A percentile compares a stretch with the other conserved stretches of the same genome.
phyloP scores from a whole-genome alignment of 2,113 vertebrate genomes.

The Stigmatopora nigra region DNA sequence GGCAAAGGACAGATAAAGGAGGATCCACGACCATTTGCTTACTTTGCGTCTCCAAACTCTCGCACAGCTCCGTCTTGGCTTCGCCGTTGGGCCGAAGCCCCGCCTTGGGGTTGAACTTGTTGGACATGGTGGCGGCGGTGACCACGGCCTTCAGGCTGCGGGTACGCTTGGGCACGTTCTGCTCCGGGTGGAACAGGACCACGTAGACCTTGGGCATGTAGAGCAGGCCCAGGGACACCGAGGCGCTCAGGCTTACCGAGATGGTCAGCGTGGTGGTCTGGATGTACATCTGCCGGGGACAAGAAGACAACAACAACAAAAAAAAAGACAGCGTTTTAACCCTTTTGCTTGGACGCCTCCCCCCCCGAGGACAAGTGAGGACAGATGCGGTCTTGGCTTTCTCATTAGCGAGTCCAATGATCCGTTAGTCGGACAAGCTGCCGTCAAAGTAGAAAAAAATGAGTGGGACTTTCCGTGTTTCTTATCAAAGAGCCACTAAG shows the following conservation, averaged over 20 bases:
- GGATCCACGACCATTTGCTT: constrained; percentile 49
- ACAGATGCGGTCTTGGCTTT: constrained; percentile 49
- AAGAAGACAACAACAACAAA: no score
- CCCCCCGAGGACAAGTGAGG: constrained; percentile 14
- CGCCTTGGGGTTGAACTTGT: constrained; percentile 96
- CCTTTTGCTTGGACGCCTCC: constrained; percentile 7
- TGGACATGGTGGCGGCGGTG: constrained; percentile 96
- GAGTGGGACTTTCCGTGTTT: constrained; percentile 8
- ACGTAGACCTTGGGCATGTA: constrained; percentile 99
- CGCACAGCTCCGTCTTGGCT: constrained; percentile 94
- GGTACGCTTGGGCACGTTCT: constrained; percentile 96
- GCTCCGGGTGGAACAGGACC: constrained; percentile 96
- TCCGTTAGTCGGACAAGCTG: constrained; percentile 34
- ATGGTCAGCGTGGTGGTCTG: constrained; percentile 96
- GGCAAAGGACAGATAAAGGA: constrained; percentile 21
- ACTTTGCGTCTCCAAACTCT: constrained; percentile 94
- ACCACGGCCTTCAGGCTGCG: constrained; percentile 96
- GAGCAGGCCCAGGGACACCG: constrained; percentile 95
- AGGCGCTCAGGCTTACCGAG: constrained; percentile 96
- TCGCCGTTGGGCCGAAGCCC: constrained; percentile 93
- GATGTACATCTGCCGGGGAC: constrained; percentile 88
- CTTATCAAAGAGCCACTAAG: no score
- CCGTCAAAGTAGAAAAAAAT: background rate
- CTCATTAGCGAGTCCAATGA: constrained; percentile 43
- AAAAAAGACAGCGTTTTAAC: constrained; percentile 20